phyloP scores from a whole-genome alignment of 2,797 vertebrate genomes.

The Pyrocephalus nanus region DNA sequence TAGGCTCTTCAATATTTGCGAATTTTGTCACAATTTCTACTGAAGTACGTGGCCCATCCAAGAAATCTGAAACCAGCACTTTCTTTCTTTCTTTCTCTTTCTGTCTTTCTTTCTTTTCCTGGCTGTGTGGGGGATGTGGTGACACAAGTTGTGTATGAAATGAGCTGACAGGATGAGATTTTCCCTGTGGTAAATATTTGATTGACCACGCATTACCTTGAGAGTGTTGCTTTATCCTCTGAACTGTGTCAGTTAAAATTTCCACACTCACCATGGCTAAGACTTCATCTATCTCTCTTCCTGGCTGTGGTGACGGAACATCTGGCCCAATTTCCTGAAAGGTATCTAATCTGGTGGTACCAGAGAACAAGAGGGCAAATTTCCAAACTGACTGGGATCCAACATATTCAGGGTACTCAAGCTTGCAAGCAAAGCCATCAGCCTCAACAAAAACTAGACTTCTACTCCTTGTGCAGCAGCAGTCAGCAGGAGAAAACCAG shows the following conservation, averaged over 20 bases:
- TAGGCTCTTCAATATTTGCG: fast-evolving
- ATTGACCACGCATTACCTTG: not conserved
- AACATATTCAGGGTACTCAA: not conserved
- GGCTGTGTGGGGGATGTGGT: not conserved
- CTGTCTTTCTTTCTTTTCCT: not conserved
- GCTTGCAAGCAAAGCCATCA: not conserved
- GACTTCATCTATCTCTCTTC: not conserved
- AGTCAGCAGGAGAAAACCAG: not conserved
- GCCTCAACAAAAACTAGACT: not conserved
- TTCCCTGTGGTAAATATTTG: not conserved
- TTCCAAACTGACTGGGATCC: not conserved
- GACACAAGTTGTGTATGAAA: not conserved
- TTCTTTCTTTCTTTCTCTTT: not conserved
- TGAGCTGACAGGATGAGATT: not conserved
- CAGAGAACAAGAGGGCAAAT: not conserved
- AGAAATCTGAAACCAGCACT: not conserved
- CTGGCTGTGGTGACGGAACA: not conserved
- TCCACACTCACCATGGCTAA: not conserved
- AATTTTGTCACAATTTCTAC: not conserved
- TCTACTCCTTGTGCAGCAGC: not conserved
- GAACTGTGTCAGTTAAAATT: not conserved
- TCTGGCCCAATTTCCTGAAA: not conserved
- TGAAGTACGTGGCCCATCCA: not conserved
- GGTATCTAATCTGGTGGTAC: not conserved
- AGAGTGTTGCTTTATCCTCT: not conserved